Evolutionary conservation across 2,888 invertebrate genomes (phyloP).

Genomic region (Drosophila picticornis): DNA sequence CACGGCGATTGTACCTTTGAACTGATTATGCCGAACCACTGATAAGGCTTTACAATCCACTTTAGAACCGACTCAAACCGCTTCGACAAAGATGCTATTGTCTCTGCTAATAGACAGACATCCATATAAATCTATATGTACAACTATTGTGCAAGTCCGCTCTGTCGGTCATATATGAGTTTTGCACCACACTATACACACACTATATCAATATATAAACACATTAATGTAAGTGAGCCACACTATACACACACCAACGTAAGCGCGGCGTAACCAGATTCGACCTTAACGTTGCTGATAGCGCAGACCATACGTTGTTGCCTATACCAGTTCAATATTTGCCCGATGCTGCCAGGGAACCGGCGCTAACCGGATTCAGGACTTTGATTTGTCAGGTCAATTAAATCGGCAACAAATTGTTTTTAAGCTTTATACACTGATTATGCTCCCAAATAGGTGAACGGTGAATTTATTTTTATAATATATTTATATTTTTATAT

Average conservation of each 20-base stretch:
- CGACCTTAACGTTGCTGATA: slow-evolving; percentile 79
- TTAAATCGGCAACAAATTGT: slow-evolving; percentile 58
- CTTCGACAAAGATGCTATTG: slow-evolving; percentile 61
- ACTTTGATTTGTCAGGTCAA: slow-evolving; percentile 46
- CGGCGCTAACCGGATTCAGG: slow-evolving; percentile 50
- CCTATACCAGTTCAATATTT: slow-evolving; percentile 62
- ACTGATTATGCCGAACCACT: slow-evolving; percentile 63
- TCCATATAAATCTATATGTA: neutral
- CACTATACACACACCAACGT: slow-evolving; percentile 51
- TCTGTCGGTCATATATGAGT: slow-evolving; percentile 51
- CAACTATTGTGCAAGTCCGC: slow-evolving; percentile 9
- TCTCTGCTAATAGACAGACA: slow-evolving; percentile 22
- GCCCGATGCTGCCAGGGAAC: slow-evolving; percentile 39
- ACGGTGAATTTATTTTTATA: neutral
- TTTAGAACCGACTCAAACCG: slow-evolving; percentile 66
- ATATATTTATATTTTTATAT: slow-evolving; percentile 4
- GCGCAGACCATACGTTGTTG: slow-evolving; percentile 34
- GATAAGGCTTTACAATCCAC: slow-evolving; percentile 66
- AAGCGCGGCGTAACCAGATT: slow-evolving; percentile 53
- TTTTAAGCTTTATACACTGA: slow-evolving; percentile 45
- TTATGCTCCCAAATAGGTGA: slow-evolving; percentile 39
- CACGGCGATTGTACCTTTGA: slow-evolving; percentile 63
- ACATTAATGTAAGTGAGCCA: slow-evolving; percentile 38
- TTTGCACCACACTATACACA: slow-evolving; percentile 51
- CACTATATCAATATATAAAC: slow-evolving; percentile 6